These are phyloP conservation scores for Phylloscopus collybita DNA, from an alignment of 2,797 vertebrate genomes.

Conservation along the genomic window DNA sequence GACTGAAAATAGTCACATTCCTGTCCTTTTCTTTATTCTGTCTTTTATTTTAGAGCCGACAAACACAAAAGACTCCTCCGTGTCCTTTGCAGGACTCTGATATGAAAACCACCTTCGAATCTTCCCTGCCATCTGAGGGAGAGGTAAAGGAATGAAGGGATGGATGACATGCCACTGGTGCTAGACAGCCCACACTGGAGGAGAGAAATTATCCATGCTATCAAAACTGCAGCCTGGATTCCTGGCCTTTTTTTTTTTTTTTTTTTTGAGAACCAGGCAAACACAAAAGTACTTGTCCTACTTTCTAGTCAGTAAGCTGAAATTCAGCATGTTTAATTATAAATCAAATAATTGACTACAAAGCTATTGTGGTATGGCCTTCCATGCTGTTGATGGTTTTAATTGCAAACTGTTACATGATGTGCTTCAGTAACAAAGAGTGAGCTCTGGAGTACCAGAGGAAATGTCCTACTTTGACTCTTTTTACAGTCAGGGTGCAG, in stretches of 20 bases:
- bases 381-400: conserved; percentile 48
- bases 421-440: conserved; percentile 45
- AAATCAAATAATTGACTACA: conserved; percentile 69
- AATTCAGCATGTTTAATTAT: conserved; percentile 71
- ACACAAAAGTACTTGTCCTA: conserved; percentile 54
- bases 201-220: conserved; percentile 30
- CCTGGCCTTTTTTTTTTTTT: neutral
- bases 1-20: neutral
- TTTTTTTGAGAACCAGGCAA: conserved; percentile 33
- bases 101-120: neutral
- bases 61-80: neutral
- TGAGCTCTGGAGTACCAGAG: conserved; percentile 21
- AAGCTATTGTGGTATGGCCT: conserved; percentile 56
- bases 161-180: accelerated
- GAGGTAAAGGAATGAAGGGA: neutral
- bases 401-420: conserved; percentile 51
- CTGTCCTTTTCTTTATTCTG: neutral
- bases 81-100: neutral
- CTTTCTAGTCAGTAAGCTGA: conserved; percentile 62
- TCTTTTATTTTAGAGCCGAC: neutral
- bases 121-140: neutral
- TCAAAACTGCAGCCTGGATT: conserved; percentile 38
- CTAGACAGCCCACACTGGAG: conserved; percentile 39
- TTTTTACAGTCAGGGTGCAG: conserved; percentile 2
- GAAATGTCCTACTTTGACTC: conserved; percentile 57